Percentiles rank a stretch among this genome's conserved stretches.
phyloP scores from a whole-genome alignment of 2,113 vertebrate species.

The Oreotrochilus melanogaster region DNA sequence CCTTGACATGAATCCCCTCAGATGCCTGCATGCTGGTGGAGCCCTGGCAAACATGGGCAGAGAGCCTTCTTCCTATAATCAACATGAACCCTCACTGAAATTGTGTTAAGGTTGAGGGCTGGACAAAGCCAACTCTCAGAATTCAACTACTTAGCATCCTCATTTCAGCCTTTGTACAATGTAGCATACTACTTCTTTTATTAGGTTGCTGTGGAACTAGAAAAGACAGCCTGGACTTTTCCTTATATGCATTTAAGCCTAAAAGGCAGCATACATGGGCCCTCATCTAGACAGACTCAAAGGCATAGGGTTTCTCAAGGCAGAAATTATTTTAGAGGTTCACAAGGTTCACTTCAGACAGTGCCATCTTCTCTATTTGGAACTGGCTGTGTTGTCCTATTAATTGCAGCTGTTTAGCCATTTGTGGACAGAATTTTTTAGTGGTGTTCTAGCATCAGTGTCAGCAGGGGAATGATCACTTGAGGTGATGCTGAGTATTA shows the following conservation, averaged over 20 bases:
- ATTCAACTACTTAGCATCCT: background rate
- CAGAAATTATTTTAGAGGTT: background rate
- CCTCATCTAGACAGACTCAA: background rate
- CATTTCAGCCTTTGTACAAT: background rate
- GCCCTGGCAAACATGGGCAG: background rate
- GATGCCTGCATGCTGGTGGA: background rate
- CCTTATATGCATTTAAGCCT: background rate
- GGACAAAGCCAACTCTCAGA: background rate
- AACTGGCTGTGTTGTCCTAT: background rate
- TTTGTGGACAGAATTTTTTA: background rate
- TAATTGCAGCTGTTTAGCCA: background rate
- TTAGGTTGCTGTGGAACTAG: background rate
- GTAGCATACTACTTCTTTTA: background rate
- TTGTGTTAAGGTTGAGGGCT: background rate
- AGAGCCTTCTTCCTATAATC: background rate
- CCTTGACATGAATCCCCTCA: background rate
- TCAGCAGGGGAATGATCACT: background rate
- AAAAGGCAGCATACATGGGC: background rate
- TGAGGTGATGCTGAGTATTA: background rate
- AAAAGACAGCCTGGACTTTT: background rate
- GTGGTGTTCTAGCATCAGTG: background rate
- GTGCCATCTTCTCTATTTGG: background rate
- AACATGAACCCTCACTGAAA: accelerated
- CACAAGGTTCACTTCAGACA: background rate
- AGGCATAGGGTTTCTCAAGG: background rate